Conservation (phyloP, 2,113 vertebrate species). For the Sakesphorus luctuosus region DNA sequence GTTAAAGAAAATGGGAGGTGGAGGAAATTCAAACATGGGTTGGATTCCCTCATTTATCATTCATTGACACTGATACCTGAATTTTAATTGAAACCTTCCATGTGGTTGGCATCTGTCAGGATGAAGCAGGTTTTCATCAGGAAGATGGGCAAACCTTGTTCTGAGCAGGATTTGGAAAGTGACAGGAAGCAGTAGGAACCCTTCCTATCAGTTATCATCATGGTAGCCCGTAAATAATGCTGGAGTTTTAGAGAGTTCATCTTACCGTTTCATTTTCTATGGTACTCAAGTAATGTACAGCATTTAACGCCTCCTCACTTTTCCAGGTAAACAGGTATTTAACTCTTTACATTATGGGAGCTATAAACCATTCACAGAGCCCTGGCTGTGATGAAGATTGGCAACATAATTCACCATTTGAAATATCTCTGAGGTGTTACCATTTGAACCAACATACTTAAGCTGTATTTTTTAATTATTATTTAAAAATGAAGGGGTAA, state of each 20-base stretch:
- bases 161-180: not conserved
- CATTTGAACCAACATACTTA: not conserved
- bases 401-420: not conserved
- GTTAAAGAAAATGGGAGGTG: conserved; percentile 1
- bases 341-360: not conserved
- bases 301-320: not conserved
- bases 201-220: not conserved
- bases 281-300: not conserved
- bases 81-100: conserved; percentile 37
- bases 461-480: not conserved
- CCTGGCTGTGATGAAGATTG: not conserved
- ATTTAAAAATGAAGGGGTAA: not conserved
- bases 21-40: not conserved
- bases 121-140: not conserved
- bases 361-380: not conserved
- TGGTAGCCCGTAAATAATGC: not conserved
- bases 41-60: conserved; percentile 42
- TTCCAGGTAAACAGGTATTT: not conserved
- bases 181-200: not conserved
- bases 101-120: not conserved
- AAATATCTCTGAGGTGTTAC: not conserved
- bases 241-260: not conserved
- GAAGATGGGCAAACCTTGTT: not conserved
- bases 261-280: not conserved
- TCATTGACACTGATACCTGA: conserved; percentile 17